Base-by-base conservation (phyloP, 2,113 vertebrate genomes). In the Nannobrachium achirus region DNA sequence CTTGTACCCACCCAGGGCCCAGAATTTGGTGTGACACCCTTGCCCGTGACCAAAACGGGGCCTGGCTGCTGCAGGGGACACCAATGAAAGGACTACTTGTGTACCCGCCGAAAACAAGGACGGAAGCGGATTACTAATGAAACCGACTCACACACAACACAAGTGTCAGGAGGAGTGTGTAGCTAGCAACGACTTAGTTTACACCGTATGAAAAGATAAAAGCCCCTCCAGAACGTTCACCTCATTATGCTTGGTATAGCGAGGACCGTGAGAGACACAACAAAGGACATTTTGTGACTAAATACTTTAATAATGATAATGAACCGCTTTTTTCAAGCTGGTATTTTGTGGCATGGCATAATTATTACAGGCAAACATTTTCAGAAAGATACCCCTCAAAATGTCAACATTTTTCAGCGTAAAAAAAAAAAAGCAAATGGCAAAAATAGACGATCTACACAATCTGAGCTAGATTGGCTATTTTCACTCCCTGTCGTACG, bases 71-170 rank as follows among this genome's bases (percentile, higher is more conserved):
- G 81, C 76, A 79, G 86, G 79, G 25, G 79, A 77, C 76, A 75
- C 77, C 78, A 74, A 66, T 89, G 88, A 90, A 91, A 90, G 86
- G 84, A 88, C 83, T 83, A 89, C 81, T n/a, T 91, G 89, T 91
- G 88, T 80, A 66, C 72, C 66, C 48, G 80, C n/a, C 86, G 82
- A 81, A 82, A 86, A 91, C 85, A 87, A 76, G 83, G 83, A 89
- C 86, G 88, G 80, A 86, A 78, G 78, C 64, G 52, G 89, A 88
- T 89, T 89, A 88, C 84, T 91, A 89, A 91, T 91, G 85, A 89
- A 89, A 87, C 75, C 76, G 78, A 66, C 86, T 84, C 79, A 79
- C 66, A 81, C 66, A 65, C 62, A n/a, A n/a, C n/a, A n/a, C 25
- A 73, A 71, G 68, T 79, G 72, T 80, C 66, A 84, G 73, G 57